These are phyloP conservation scores for Lordiphosa andalusiaca DNA, from an alignment of 2,888 invertebrate species.

Conservation along the genomic window DNA sequence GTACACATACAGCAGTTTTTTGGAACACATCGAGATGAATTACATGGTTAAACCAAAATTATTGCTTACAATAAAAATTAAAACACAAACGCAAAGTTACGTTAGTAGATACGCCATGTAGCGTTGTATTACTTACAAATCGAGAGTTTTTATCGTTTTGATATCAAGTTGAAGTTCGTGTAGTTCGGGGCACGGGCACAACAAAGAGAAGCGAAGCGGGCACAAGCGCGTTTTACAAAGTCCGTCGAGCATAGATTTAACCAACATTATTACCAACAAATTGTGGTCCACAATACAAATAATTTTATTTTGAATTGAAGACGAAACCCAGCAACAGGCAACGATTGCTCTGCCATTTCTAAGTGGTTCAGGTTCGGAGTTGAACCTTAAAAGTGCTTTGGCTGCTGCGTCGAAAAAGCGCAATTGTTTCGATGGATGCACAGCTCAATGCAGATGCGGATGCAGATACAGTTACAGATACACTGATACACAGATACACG, in stretches of 20 bases:
- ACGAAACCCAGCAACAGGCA: slow-evolving; percentile 45
- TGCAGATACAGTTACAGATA: slow-evolving; percentile 27
- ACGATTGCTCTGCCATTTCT: slow-evolving; percentile 5
- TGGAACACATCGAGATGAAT: slow-evolving; percentile 34
- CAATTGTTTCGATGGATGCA: slow-evolving; percentile 37
- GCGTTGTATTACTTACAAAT: slow-evolving; percentile 76
- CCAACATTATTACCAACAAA: slow-evolving; percentile 49
- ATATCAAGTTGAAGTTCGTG: slow-evolving; percentile 34
- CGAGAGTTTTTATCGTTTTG: slow-evolving; percentile 36
- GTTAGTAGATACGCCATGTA: slow-evolving; percentile 21
- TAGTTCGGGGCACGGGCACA: slow-evolving; percentile 53
- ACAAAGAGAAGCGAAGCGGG: slow-evolving; percentile 57
- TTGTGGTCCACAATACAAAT: slow-evolving; percentile 35
- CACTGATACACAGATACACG: slow-evolving; percentile 11
- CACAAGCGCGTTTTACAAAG: slow-evolving; percentile 64
- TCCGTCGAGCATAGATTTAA: slow-evolving; percentile 64
- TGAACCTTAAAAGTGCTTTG: slow-evolving; percentile 36
- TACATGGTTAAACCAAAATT: slow-evolving; percentile 41
- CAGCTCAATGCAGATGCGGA: slow-evolving; percentile 20
- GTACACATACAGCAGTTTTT: slow-evolving; percentile 8
- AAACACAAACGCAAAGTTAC: slow-evolving; percentile 15
- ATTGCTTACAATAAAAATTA: slow-evolving; percentile 26
- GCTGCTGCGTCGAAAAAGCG: slow-evolving; percentile 68
- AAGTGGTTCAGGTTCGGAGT: slow-evolving; percentile 6
- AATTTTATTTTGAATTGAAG: slow-evolving; percentile 68